Conservation (phyloP, 2,113 vertebrate genomes). For the Cebus imitator region DNA sequence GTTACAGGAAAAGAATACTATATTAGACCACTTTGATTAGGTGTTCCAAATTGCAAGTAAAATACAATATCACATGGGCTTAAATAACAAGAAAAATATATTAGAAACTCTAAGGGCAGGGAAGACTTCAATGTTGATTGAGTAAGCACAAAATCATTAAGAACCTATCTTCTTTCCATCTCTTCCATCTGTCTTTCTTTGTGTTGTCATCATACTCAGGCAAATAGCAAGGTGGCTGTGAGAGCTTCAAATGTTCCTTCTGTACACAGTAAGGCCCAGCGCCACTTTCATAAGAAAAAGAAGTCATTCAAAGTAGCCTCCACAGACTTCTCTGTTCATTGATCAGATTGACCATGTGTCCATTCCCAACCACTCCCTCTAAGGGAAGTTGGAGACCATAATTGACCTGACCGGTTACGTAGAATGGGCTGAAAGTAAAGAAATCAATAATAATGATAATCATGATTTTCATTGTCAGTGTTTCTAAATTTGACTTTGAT, state of each 20-base stretch:
- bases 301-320: not conserved
- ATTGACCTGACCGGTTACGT: not conserved
- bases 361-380: not conserved
- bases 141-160: not conserved
- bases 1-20: not conserved
- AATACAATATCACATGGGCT: not conserved
- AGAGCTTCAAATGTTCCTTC: not conserved
- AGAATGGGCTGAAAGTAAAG: not conserved
- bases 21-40: not conserved
- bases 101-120: not conserved
- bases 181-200: not conserved
- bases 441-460: not conserved
- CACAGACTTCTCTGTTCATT: not conserved
- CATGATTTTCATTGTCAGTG: not conserved
- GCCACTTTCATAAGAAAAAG: not conserved
- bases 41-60: not conserved
- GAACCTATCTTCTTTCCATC: not conserved
- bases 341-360: not conserved
- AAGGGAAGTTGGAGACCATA: not conserved
- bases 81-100: not conserved
- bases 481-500: not conserved
- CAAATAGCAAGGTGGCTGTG: not conserved
- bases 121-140: not conserved
- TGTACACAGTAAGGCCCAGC: not conserved
- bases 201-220: not conserved